These are phyloP conservation scores for Crocuta crocuta DNA, from an alignment of 2,113 vertebrate species.

Conservation along the genomic window DNA sequence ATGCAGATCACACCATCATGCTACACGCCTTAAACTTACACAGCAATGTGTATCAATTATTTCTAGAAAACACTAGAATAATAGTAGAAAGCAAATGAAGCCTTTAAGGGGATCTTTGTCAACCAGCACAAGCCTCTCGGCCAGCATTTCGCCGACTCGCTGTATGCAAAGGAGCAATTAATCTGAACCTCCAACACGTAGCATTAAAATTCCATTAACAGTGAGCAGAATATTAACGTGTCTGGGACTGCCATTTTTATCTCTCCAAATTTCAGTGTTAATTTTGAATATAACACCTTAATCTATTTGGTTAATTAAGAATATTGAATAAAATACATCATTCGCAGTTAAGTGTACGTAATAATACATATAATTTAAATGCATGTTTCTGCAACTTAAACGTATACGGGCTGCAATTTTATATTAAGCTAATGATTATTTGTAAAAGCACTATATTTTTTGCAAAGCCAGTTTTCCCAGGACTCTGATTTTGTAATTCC, in stretches of 20 bases:
- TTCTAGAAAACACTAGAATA: background rate
- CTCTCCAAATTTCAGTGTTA: constrained; percentile 67
- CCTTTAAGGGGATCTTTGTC: constrained; percentile 58
- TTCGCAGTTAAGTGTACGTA: constrained; percentile 40
- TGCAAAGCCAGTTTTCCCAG: background rate
- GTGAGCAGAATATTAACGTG: constrained; percentile 40
- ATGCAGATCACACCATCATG: background rate
- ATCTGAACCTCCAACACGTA: constrained; percentile 33
- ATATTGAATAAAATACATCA: constrained; percentile 29
- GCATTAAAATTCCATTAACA: constrained; percentile 73
- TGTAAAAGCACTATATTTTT: background rate
- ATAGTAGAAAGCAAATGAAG: background rate
- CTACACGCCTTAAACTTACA: background rate
- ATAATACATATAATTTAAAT: background rate
- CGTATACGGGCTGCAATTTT: background rate
- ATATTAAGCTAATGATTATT: background rate
- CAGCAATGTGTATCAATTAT: background rate
- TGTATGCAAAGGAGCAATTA: constrained; percentile 68
- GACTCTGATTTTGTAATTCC: constrained; percentile 48
- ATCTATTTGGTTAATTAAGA: constrained; percentile 61
- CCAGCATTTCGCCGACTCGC: constrained; percentile 59
- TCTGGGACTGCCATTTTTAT: constrained; percentile 44
- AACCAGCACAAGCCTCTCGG: constrained; percentile 64
- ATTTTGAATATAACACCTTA: constrained; percentile 51
- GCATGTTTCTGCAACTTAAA: background rate